Evolutionary conservation across 2,888 invertebrate genomes (phyloP), one percentile per base, ranked within the genome.

Genomic region (Caenorhabditis zanzibari): DNA sequence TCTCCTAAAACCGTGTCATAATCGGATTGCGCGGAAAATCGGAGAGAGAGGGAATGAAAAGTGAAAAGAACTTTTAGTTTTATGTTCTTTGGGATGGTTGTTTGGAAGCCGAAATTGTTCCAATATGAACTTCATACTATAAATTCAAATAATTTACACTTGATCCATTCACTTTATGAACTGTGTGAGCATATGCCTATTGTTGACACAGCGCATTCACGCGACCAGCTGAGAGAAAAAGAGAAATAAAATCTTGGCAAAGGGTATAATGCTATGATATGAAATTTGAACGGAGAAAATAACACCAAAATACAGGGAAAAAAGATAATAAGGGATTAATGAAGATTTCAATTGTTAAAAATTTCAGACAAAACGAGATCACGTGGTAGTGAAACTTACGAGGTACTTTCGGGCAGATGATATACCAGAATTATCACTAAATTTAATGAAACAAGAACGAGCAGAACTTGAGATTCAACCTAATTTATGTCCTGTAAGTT

Each of bases 381-480:
- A 93, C 54, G 91, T 94, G 84, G 93, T 93, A 89, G 93, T 94
- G 76, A 93, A 93, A 82, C 93, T 94, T 77, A 94, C 94, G 90
- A 94, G 94, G 93, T 94, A 93, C 90, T 94, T 94, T 90, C 92
- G 94, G 52, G 93, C 93, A 38, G 93, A 93, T 75, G 94, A 94
- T 90, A 93, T 94, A 49, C 94, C 94, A n/a, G 94, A 94, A 81
- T 73, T 90, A 49, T 88, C 88, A 12, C 81, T 88, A 26, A 87
- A 83, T 26, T 74, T 91, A 58, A 88, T 91, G 69, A 82, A 84
- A 61, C 88, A 88, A 61, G 88, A 87, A 52, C 58, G 86, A 47
- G 85, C 74, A n/a, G 81, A 85, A 54, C 64, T 85, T 61, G 77
- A 85, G 32, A 82, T 85, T 47, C 63, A 75, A 35, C 81, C 75